Evolutionary conservation across 2,797 vertebrate genomes (phyloP), one percentile per base, ranked within the genome.

Genomic region (Chelon labrosus): DNA sequence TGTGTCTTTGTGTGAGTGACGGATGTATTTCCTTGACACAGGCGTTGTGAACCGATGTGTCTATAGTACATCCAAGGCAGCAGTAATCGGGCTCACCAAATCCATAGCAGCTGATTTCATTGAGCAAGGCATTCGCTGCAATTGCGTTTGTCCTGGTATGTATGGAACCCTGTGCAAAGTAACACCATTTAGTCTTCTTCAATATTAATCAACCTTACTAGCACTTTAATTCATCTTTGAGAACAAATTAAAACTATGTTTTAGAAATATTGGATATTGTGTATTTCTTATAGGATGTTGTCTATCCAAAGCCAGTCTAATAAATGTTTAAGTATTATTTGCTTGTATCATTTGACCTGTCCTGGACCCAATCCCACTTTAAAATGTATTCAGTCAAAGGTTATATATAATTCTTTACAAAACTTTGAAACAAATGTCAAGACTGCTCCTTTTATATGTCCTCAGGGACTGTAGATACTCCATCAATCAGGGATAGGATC

Each of bases 71-170:
- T 97, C 96, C 67, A 99, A 99, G 91, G 98, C 97, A 0, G 97
- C 98, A 0, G 95, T 98, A 69, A 98, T 98, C 14, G 97, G 98
- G 19, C 94, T 99, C 69, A 98, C 97, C 10, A 99, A 98, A 88
- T 97, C 98, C 0, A 95, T 99, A 79, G 97, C 97, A 7, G 95
- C 95, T 1, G 97, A 99, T 91, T 99, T 97, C 87, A 94, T 98
- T 80, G 95, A 96, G 17, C 94, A 96, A 91, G 97, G 97, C 42
- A 97, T 99, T 88, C 93, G 97, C 70, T 99, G 98, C 80, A 99
- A 95, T 50, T 95, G 95, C 77, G 76, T 95, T 75, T 95, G 95
- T 79, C 94, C 95, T 4, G 95, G 95, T 95, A 80, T 85, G 92
- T 77, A 10, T 19, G 44, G 5, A 65, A 31, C 10, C 12, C 1